Base-by-base conservation (phyloP, 2,113 vertebrate species). In the Daboia siamensis region DNA sequence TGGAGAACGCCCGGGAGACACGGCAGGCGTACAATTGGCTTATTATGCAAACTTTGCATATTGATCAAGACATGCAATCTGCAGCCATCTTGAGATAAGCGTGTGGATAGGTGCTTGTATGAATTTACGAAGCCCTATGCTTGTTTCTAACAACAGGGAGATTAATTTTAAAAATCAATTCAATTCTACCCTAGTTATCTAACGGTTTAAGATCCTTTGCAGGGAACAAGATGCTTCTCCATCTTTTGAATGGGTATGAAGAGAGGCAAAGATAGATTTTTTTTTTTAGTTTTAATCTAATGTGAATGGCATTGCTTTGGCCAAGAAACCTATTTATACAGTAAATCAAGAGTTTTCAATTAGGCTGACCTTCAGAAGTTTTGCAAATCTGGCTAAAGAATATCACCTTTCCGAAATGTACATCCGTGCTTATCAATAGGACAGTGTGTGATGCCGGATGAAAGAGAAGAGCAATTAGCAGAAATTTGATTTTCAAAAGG, bases 321-420 rank as follows among this genome's bases (percentile, higher is more conserved):
- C 96, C 91, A 94, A 88, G 69, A 92, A 93, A 94, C 91, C 90
- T 89, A 92, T 95, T 94, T 93, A 86, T 93, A 69, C 0, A 5
- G 64, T 69, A 91, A 95, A 91, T n/a, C 61, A 64, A 51, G 54
- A 87, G 0, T 56, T n/a, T 24, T 57, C 89, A 93, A 90, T 90
- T 95, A 93, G 93, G 91, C 92, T 12, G 91, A 92, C 95, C 95
- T 91, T 93, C 93, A 89, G 15, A 85, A 84, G 59, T 87, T 91
- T 64, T 6, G 21, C 89, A 88, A 21, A 0, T n/a, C 3, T 59
- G 26, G 10, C 29, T 29, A 9, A 90, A 88, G 26, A 13, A 48
- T 7, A 29, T 69, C 23, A 80, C 69, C 92, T 26, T 74, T 1
- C 46, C 87, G 56, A 54, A 90, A 86, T 23, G 54, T 55, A 61